Evolutionary conservation across 2,113 vertebrate species (phyloP).

Genomic region (Peromyscus polionotus): DNA sequence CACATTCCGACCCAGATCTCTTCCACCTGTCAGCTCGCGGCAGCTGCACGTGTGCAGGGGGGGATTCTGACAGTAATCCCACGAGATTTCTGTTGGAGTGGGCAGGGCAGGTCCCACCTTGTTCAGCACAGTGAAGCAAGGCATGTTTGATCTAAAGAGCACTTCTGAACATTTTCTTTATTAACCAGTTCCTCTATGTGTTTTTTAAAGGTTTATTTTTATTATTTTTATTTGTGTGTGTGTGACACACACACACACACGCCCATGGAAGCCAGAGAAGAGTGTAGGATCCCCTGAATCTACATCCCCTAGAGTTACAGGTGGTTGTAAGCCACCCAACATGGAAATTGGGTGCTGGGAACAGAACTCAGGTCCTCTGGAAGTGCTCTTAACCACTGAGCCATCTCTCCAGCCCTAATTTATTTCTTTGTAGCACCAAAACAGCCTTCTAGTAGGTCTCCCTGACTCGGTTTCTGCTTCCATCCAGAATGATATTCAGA

Average conservation of each 20-base stretch:
- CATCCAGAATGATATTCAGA: neutral
- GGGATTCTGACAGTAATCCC: neutral
- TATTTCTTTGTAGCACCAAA: slow-evolving; percentile 28
- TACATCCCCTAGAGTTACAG: neutral
- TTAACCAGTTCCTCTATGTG: neutral
- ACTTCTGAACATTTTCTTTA: neutral
- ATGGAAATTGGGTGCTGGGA: neutral
- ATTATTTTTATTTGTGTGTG: neutral
- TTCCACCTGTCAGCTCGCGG: neutral
- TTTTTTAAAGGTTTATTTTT: neutral
- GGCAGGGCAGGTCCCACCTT: neutral
- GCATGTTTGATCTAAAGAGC: neutral
- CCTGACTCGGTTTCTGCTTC: slow-evolving; percentile 10
- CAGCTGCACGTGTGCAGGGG: neutral
- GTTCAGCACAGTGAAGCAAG: neutral
- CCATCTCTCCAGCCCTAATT: neutral
- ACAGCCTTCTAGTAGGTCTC: neutral
- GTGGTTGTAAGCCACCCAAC: neutral
- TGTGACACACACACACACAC: neutral
- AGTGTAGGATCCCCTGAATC: neutral
- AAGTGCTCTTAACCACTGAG: neutral
- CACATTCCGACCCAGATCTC: neutral
- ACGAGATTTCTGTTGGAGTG: neutral
- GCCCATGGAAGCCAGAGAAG: neutral
- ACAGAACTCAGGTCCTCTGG: neutral